phyloP scores from a whole-genome alignment of 2,797 vertebrate genomes.

The Gobio occitaniae region DNA sequence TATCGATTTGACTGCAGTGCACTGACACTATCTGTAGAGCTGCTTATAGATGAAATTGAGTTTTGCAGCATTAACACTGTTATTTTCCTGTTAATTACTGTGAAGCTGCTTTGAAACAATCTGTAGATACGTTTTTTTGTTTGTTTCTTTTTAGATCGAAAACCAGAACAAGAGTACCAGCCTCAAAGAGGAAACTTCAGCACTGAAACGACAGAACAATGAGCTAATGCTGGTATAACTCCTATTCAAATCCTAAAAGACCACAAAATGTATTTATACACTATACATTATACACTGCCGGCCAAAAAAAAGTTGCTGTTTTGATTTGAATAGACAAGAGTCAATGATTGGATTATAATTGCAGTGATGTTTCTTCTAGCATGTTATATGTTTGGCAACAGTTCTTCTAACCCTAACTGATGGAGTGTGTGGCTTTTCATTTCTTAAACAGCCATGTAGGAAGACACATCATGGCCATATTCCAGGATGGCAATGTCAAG shows the following conservation, averaged over 20 bases:
- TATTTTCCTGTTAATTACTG: not conserved
- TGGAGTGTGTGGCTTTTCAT: too few species aligned
- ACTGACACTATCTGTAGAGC: not conserved
- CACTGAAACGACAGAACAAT: slow-evolving; percentile 87
- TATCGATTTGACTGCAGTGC: not conserved
- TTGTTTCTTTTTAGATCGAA: slow-evolving; percentile 81
- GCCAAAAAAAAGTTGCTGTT: too few species aligned
- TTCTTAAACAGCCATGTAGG: too few species aligned
- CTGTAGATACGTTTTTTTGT: not conserved
- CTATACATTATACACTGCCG: too few species aligned
- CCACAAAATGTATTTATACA: not conserved
- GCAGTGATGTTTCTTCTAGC: too few species aligned
- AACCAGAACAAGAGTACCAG: slow-evolving; percentile 87
- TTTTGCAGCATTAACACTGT: not conserved
- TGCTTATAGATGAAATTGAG: not conserved
- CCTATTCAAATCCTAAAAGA: not conserved
- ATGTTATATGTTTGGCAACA: too few species aligned
- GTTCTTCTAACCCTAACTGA: too few species aligned
- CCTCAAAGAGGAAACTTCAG: slow-evolving; percentile 85
- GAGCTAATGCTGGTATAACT: slow-evolving; percentile 88
- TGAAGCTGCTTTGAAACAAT: not conserved
- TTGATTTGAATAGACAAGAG: too few species aligned
- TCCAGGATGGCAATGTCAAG: too few species aligned
- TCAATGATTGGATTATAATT: too few species aligned
- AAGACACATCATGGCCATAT: too few species aligned